phyloP scores from a whole-genome alignment of 2,113 vertebrate genomes.

The Vanacampus margaritifer region DNA sequence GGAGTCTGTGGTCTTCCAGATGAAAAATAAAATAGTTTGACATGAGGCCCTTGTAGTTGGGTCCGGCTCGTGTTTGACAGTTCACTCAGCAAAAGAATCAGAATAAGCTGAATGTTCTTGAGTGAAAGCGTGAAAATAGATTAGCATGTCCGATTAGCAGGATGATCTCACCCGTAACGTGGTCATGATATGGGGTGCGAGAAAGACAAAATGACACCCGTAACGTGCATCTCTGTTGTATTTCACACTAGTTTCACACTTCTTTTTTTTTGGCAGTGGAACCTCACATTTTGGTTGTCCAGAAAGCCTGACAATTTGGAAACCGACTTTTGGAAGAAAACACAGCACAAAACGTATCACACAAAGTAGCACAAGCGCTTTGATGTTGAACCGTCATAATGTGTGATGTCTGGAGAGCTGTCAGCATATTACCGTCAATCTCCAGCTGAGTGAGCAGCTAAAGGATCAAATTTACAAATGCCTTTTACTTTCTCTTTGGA shows the following conservation, averaged over 20 bases:
- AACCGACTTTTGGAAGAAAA: neutral
- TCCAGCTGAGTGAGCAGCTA: neutral
- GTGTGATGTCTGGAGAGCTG: neutral
- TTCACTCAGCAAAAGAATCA: constrained; percentile 13
- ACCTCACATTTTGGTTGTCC: neutral
- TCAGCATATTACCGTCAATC: neutral
- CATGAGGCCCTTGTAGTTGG: neutral
- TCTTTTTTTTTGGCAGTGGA: constrained; percentile 28
- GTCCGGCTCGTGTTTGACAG: neutral
- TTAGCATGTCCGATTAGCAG: constrained; percentile 12
- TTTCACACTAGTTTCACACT: constrained; percentile 41
- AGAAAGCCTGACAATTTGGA: neutral
- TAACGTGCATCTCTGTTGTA: constrained; percentile 36
- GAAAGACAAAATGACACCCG: constrained; percentile 25
- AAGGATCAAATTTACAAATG: neutral
- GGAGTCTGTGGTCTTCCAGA: constrained; percentile 74
- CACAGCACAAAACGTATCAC: neutral
- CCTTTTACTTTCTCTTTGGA: neutral
- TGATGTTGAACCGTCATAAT: neutral
- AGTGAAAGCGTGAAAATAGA: constrained; percentile 24
- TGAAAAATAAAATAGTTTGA: neutral
- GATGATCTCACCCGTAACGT: constrained; percentile 39
- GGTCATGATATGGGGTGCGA: constrained; percentile 5
- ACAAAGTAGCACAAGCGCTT: neutral
- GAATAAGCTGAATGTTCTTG: constrained; percentile 15